phyloP scores from a whole-genome alignment of 2,797 vertebrate species.

The Chaetophractus vellerosus region DNA sequence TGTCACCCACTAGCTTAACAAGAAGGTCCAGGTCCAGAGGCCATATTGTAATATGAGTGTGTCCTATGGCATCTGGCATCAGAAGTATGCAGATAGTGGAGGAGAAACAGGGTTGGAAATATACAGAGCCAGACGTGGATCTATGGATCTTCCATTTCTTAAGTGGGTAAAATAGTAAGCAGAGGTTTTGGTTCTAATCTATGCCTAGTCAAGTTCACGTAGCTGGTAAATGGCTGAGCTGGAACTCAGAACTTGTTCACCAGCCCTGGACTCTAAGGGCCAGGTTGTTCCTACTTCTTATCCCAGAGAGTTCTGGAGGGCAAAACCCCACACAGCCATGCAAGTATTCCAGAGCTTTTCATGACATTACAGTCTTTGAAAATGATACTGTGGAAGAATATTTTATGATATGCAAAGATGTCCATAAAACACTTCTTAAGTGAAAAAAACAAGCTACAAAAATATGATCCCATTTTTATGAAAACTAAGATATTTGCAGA shows the following conservation, averaged over 20 bases:
- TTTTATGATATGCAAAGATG: constrained; percentile 6
- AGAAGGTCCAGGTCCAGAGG: background rate
- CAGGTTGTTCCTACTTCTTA: constrained; percentile 9
- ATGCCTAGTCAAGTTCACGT: too few species aligned
- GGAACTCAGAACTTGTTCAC: background rate
- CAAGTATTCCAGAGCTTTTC: background rate
- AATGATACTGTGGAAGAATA: background rate
- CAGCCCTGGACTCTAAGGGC: background rate
- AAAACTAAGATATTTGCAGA: constrained; percentile 49
- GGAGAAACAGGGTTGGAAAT: background rate
- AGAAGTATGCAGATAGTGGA: background rate
- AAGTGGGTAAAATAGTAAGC: too few species aligned
- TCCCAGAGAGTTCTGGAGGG: background rate
- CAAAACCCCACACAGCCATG: background rate
- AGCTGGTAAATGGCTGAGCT: background rate
- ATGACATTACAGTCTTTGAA: constrained; percentile 34
- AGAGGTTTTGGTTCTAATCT: too few species aligned
- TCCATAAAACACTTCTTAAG: constrained; percentile 13
- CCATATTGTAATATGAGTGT: background rate
- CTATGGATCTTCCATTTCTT: too few species aligned
- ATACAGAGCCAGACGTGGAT: too few species aligned
- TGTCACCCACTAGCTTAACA: background rate
- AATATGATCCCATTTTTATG: constrained; percentile 41
- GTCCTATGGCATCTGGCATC: background rate
- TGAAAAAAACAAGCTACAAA: background rate